phyloP scores from a whole-genome alignment of 2,888 invertebrate genomes.

The Nezara viridula region DNA sequence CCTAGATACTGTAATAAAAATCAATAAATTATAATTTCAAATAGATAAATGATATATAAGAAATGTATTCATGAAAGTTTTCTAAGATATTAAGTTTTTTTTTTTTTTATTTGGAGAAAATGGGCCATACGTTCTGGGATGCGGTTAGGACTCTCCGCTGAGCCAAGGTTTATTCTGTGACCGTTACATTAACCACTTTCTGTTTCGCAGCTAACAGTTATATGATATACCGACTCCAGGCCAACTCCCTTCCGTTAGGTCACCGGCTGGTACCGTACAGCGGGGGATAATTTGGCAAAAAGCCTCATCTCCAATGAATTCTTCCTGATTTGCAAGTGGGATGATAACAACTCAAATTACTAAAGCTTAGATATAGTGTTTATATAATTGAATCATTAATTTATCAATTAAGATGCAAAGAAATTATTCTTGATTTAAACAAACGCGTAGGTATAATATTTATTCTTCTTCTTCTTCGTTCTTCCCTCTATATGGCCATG shows the following conservation, averaged over 20 bases:
- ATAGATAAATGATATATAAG: too few relatives aligned
- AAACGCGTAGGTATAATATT: too few relatives aligned
- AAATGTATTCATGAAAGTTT: too few relatives aligned
- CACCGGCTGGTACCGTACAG: not conserved
- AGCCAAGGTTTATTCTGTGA: slow-evolving; percentile 18
- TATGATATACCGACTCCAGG: slow-evolving; percentile 29
- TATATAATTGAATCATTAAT: too few relatives aligned
- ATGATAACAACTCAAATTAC: not conserved
- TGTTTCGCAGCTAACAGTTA: slow-evolving; percentile 38
- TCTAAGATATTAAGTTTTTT: not conserved
- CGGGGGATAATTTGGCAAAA: not conserved
- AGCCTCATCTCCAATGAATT: not conserved
- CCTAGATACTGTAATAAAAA: not conserved
- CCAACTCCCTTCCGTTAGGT: not conserved
- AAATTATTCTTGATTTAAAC: too few relatives aligned
- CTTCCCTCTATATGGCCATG: too few relatives aligned
- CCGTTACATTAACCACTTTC: slow-evolving; percentile 46
- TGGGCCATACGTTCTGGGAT: not conserved
- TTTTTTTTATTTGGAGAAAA: not conserved
- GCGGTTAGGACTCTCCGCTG: not conserved
- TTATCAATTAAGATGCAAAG: too few relatives aligned
- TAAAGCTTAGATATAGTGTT: too few relatives aligned
- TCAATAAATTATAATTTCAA: not conserved
- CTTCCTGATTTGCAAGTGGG: not conserved
- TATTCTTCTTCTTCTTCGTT: too few relatives aligned